Percentiles rank a stretch among this genome's conserved stretches.
Conservation (phyloP, 2,888 invertebrate genomes). For the Leistus spinibarbis region DNA sequence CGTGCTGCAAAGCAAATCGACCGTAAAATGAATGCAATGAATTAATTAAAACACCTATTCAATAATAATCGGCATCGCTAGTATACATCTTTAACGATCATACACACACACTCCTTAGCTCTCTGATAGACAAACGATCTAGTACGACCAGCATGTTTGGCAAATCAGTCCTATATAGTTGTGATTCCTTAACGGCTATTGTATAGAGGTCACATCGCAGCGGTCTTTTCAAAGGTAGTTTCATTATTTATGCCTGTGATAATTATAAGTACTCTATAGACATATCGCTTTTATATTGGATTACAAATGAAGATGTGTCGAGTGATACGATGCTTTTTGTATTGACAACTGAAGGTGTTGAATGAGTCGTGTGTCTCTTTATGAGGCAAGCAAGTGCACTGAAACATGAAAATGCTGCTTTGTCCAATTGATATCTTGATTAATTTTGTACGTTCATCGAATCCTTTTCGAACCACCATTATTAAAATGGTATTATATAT, state of each 20-base stretch:
- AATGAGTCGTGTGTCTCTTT: constrained; percentile 12
- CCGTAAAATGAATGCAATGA: constrained; percentile 31
- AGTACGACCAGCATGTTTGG: too few species aligned
- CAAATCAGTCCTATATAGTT: too few species aligned
- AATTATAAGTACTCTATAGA: constrained; percentile 31
- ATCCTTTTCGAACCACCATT: not conserved
- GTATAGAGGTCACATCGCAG: constrained; percentile 24
- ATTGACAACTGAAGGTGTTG: not conserved
- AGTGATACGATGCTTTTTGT: constrained; percentile 10
- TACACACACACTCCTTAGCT: too few species aligned
- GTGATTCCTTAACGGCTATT: too few species aligned
- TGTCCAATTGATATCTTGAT: constrained; percentile 21
- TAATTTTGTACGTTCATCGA: constrained; percentile 11
- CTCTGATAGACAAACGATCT: too few species aligned
- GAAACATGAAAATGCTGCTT: constrained; percentile 22
- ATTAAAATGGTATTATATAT: not conserved
- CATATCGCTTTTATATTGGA: constrained; percentile 16
- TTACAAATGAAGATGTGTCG: constrained; percentile 7
- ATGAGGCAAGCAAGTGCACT: constrained; percentile 10
- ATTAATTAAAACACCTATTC: constrained; percentile 33
- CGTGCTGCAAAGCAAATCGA: constrained; percentile 34
- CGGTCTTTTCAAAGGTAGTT: constrained; percentile 28
- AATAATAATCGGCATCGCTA: constrained; percentile 25
- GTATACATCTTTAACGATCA: not conserved
- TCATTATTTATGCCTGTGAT: constrained; percentile 26